Base-by-base conservation (phyloP, 2,888 invertebrate species). In the Gastracanthus pulcherrimus region DNA sequence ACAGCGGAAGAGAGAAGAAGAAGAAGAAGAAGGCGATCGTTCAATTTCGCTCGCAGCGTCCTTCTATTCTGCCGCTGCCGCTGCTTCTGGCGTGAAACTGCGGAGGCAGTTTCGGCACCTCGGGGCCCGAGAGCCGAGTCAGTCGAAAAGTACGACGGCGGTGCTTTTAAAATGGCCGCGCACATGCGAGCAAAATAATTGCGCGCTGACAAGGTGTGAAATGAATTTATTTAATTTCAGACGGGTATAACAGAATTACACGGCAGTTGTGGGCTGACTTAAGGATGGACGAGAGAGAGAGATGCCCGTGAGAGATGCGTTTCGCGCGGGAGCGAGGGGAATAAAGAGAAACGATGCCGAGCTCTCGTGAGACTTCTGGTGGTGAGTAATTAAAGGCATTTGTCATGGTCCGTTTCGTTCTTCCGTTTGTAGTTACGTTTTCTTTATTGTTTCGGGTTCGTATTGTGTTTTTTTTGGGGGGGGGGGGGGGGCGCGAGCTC, bases 131-230 rank as follows among this genome's bases (percentile, higher is more conserved):
- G 69, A 13, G 34, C n/a, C 72, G 19, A 29, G 72, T n/a, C n/a
- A n/a, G n/a, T n/a, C n/a, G n/a, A n/a, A n/a, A n/a, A n/a, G n/a
- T n/a, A 16, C 23, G 60, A 26, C 3, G 62, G 84, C 86, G 84
- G 85, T 86, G 84, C 84, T 86, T 88, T 88, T 87, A 87, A 90
- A 89, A 88, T 87, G 88, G 88, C 89, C 87, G 89, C 90, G 72
- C 60, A 19, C 26, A 66, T 51, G 86, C 90, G 86, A 87, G 89
- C n/a, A n/a, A 89, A 89, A 89, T 91, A 91, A 91, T 91, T 91
- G 90, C 91, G 89, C 90, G 91, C 90, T 91, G 91, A 91, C 91
- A 91, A 91, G 91, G 88, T 90, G 91, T 91, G 91, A 91, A 91
- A 91, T 91, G 90, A 91, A 91, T 91, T 91, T 90, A 91, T 91